phyloP scores from a whole-genome alignment of 2,797 vertebrate genomes.

The Rhincodon typus region DNA sequence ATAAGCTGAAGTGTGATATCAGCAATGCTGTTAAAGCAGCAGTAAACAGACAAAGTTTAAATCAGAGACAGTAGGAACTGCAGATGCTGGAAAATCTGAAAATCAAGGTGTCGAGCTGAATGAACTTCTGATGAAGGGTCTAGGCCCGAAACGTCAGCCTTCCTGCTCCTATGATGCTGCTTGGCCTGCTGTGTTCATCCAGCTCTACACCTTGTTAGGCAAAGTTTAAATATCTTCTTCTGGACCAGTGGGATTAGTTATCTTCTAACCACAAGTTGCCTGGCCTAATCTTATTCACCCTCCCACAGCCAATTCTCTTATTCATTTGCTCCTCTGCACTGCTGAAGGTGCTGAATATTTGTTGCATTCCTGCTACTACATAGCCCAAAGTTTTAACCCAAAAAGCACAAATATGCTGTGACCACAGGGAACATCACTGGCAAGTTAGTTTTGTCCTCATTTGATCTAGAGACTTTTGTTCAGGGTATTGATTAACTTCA shows the following conservation, averaged over 20 bases:
- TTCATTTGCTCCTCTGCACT: neutral
- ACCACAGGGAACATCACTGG: neutral
- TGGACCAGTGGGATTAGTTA: neutral
- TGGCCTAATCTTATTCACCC: too few relatives aligned
- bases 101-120: too few relatives aligned
- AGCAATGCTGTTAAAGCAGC: constrained; percentile 1
- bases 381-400: neutral
- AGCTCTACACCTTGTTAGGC: too few relatives aligned
- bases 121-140: too few relatives aligned
- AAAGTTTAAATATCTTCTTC: neutral
- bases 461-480: neutral
- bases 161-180: too few relatives aligned
- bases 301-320: neutral
- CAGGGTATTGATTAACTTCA: neutral
- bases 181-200: too few relatives aligned
- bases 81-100: too few relatives aligned
- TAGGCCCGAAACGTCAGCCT: too few relatives aligned
- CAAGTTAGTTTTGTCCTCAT: neutral
- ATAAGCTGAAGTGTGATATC: neutral
- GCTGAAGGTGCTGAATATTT: neutral
- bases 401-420: neutral
- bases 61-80: too few relatives aligned
- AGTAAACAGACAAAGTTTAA: neutral
- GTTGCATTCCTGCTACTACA: neutral
- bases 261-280: too few relatives aligned